Conservation (phyloP, 2,113 vertebrate genomes). For the Tychaedon coryphoeus region DNA sequence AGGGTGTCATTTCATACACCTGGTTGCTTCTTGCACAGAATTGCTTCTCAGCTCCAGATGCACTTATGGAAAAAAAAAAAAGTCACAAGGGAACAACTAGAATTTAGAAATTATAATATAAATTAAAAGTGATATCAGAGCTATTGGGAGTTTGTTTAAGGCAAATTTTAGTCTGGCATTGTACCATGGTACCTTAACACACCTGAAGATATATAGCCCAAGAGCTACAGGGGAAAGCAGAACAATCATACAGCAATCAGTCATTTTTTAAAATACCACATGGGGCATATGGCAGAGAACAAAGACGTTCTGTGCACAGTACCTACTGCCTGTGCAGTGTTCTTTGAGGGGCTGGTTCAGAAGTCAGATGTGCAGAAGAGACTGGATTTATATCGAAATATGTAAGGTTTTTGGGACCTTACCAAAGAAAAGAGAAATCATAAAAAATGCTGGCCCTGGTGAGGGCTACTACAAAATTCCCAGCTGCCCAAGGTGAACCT, state of each 20-base stretch:
- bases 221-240: constrained; percentile 40
- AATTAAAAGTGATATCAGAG: constrained; percentile 62
- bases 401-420: not conserved
- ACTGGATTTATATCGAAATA: not conserved
- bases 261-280: constrained; percentile 5
- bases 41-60: constrained; percentile 25
- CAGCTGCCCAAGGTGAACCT: not conserved
- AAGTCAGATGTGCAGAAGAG: not conserved
- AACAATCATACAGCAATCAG: constrained; percentile 3
- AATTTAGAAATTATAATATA: constrained; percentile 64
- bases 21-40: not conserved
- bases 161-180: constrained; percentile 48
- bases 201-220: constrained; percentile 1
- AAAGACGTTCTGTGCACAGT: not conserved
- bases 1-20: not conserved
- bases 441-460: not conserved
- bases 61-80: not conserved
- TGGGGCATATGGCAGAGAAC: constrained; percentile 8
- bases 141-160: constrained; percentile 56
- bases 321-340: not conserved
- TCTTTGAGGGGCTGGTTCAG: not conserved
- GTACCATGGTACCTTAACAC: constrained; percentile 1
- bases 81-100: not conserved
- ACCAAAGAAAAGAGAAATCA: not conserved
- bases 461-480: not conserved